These are phyloP conservation scores for Bradypus variegatus DNA, from an alignment of 2,797 vertebrate species.

Conservation along the genomic window DNA sequence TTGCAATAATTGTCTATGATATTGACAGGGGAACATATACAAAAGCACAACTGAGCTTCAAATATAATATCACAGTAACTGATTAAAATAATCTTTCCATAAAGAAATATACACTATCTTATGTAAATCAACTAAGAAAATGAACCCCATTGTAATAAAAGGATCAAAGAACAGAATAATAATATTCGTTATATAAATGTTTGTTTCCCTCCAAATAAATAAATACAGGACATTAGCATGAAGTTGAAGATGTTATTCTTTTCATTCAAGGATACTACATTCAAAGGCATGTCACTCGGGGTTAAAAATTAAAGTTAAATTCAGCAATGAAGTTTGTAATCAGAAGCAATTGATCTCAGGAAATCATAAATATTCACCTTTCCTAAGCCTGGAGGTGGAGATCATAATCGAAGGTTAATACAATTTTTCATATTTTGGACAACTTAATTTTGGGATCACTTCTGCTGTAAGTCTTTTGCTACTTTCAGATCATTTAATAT, in stretches of 20 bases:
- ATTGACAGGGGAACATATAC: not conserved
- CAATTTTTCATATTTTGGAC: not conserved
- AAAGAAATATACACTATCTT: not conserved
- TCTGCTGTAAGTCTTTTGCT: not conserved
- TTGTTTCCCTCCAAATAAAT: not conserved
- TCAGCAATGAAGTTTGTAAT: not conserved
- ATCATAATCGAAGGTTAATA: slow-evolving; percentile 20
- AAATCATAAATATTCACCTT: slow-evolving; percentile 31
- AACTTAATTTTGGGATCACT: not conserved
- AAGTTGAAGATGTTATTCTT: not conserved
- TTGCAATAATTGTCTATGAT: not conserved
- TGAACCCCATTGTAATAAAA: not conserved
- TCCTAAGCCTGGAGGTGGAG: not conserved
- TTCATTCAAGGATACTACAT: not conserved
- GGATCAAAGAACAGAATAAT: not conserved
- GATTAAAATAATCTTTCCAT: too few relatives aligned
- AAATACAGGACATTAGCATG: not conserved
- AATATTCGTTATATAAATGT: not conserved
- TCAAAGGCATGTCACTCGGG: not conserved
- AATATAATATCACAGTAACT: not conserved
- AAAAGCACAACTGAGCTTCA: not conserved
- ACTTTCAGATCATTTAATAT: not conserved
- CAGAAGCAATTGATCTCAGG: not conserved
- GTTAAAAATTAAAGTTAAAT: slow-evolving; percentile 25
- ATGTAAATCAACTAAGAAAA: not conserved